Base-by-base conservation (phyloP, 2,888 invertebrate species). In the Drosophila diplacantha region DNA sequence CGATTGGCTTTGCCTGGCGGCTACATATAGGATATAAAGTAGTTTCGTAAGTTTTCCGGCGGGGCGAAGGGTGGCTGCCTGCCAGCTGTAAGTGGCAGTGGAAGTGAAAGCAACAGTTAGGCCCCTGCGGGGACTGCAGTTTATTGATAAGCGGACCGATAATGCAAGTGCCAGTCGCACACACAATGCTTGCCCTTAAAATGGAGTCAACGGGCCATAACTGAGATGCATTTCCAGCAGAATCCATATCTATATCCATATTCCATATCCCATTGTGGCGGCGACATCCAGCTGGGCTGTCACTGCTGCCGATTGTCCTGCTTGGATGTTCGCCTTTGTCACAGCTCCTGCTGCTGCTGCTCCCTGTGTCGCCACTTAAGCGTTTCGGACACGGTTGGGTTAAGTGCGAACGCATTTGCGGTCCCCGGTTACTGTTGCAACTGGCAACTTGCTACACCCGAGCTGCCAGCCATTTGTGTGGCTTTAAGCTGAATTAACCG, bases 341-440 rank as follows among this genome's bases (percentile, higher is more conserved):
- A 44, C 44, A 44, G 44, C 32, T 39, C 24, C 29, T 60, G 52
- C 26, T 26, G 24, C 59, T 57, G 72, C 70, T 66, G 53, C 69
- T 56, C 16, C 49, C 39, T 16, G 14, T 41, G 34, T 29, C 31
- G 54, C 35, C 55, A 65, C 35, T 32, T 29, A 14, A 35, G 62
- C 78, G 75, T 71, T 83, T 83, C 81, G 81, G 74, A 73, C 81
- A 73, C 83, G 83, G 81, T 83, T 79, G 81, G 75, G 67, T 73
- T 61, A 73, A 83, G 83, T 79, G 83, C 49, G 61, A 60, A 64
- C 32, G 69, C 71, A 67, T 66, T 80, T 71, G 71, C 51, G 65
- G 24, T 46, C 44, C 24, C 29, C 31, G 11, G 31, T 22, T 49
- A 51, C 65, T 59, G 63, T 32, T 53, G 59, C 16, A 49, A 35